Evolutionary conservation across 2,888 invertebrate species (phyloP), one percentile per base, ranked within the genome.

Genomic region (Metopia argyrocephala): DNA sequence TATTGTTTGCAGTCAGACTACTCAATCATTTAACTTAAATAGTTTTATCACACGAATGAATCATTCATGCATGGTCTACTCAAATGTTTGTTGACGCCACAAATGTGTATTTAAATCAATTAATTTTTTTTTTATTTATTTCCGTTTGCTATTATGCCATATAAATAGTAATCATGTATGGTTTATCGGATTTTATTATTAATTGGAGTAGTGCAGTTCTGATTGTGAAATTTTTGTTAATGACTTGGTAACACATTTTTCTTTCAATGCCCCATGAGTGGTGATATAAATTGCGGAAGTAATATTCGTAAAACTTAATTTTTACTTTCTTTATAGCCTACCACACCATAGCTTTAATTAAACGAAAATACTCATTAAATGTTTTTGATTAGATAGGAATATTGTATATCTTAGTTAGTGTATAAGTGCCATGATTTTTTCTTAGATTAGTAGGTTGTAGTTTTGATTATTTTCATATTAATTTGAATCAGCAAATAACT

Each of bases 21-120:
- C 15, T 38, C 20, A 45, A 21, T 46, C 62, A 54, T 28, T 46
- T 46, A 15, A 52, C 52, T 25, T 45, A 38, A 38, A 5, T 25
- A 50, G 50, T 50, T 9, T 70, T 54, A 66, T 75, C 21, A 68
- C 28, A 54, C 27, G 9, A n/a, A 12, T 70, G 76, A 69, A 69
- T 76, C 76, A 76, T 76, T 15, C 2, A 7, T 56, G 9, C 38
- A 38, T 38, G 9, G 31, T 31, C 12, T 31, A 31, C 12, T 31
- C 9, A 3, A 12, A 12, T 31, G 31, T 31, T 31, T 31, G 12
- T 38, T 38, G 38, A 0, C 12, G 2, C 12, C 9, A 38, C 38
- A 15, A 38, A 38, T 12, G n/a, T n/a, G n/a, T n/a, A n/a, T n/a
- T n/a, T n/a, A n/a, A n/a, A n/a, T n/a, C n/a, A n/a, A n/a, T n/a